Percentiles rank a stretch among this genome's conserved stretches.
Conservation (phyloP, 2,797 vertebrate genomes). For the Parauchenoglanis ngamensis region DNA sequence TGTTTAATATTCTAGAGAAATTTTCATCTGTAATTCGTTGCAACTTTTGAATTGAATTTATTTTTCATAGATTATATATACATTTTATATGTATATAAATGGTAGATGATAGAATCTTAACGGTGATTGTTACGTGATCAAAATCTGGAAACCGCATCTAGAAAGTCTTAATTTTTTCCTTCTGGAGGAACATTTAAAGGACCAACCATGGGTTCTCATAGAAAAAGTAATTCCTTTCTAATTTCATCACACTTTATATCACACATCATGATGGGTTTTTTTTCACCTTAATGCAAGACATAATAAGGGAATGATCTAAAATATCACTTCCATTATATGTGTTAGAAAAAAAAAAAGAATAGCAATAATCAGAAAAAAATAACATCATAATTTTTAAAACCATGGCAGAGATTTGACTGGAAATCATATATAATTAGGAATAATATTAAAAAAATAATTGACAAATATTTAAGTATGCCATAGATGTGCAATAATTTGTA, state of each 20-base stretch:
- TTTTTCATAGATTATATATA: neutral
- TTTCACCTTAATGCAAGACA: neutral
- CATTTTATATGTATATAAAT: neutral
- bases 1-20: neutral
- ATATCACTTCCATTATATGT: neutral
- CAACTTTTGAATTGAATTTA: neutral
- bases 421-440: neutral
- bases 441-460: neutral
- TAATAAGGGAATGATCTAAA: neutral
- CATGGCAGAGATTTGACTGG: neutral
- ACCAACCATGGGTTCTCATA: too few relatives aligned
- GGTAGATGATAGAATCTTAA: neutral
- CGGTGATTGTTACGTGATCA: neutral
- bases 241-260: too few relatives aligned
- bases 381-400: neutral
- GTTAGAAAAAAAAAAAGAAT: neutral
- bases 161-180: neutral
- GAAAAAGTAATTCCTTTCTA: too few relatives aligned
- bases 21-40: neutral
- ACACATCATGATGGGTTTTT: neutral
- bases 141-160: neutral
- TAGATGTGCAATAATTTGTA: neutral
- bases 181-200: neutral
- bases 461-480: neutral
- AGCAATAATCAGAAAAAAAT: neutral